Conservation (phyloP, 2,113 vertebrate genomes). For the Orientallactaga bullata region DNA sequence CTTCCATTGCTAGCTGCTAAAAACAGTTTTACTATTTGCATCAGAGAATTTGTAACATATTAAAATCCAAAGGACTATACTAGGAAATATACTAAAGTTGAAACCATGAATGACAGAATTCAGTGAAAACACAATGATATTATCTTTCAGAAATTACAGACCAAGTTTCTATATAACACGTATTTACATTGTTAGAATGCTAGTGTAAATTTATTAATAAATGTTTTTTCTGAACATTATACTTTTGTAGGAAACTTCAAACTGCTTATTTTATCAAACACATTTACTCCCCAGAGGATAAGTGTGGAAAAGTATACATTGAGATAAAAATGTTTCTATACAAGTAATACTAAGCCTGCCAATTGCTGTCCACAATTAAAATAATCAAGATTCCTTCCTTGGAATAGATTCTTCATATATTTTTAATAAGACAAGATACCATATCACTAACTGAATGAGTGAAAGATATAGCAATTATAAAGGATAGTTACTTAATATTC, state of each 20-base stretch:
- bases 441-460: neutral
- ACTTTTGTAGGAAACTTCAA: neutral
- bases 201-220: neutral
- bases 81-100: neutral
- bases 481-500: neutral
- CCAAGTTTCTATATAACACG: neutral
- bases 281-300: neutral
- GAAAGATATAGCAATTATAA: neutral
- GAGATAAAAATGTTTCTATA: neutral
- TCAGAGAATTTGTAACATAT: neutral
- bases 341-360: neutral
- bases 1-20: neutral
- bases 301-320: neutral
- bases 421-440: neutral
- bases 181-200: neutral
- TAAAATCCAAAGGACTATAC: neutral
- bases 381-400: conserved; percentile 5
- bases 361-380: neutral
- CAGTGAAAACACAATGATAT: neutral
- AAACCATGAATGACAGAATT: neutral
- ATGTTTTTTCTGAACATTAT: neutral
- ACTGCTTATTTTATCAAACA: neutral
- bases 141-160: neutral
- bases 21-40: neutral
- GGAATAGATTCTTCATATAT: neutral